Conservation (phyloP, 2,797 vertebrate species). For the Thripadectes ignobilis region DNA sequence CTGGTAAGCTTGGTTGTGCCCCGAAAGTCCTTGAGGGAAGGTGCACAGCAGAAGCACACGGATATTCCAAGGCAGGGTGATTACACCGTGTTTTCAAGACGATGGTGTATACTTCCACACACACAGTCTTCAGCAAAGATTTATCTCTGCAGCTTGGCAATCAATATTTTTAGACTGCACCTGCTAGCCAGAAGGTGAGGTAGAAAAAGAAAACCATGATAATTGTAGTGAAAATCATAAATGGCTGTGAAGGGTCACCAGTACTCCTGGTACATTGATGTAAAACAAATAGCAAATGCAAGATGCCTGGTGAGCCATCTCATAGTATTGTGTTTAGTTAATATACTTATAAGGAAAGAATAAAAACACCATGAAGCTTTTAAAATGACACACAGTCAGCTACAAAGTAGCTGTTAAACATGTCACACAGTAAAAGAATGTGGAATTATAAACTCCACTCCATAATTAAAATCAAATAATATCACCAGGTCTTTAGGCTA, state of each 20-base stretch:
- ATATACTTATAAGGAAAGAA: background rate
- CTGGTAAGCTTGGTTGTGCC: background rate
- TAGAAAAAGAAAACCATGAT: background rate
- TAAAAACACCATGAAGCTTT: background rate
- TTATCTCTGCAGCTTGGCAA: background rate
- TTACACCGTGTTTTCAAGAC: background rate
- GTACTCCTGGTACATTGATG: background rate
- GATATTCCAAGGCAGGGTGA: fast-evolving
- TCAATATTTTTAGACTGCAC: background rate
- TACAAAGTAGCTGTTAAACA: background rate
- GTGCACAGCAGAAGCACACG: too few relatives aligned
- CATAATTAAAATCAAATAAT: constrained; percentile 7
- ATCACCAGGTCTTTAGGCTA: background rate
- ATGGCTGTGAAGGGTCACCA: background rate
- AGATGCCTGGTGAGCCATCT: background rate
- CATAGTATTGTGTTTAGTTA: background rate
- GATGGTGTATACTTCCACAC: background rate
- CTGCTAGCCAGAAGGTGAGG: background rate
- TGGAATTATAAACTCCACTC: background rate
- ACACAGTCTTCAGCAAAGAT: background rate
- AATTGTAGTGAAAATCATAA: background rate
- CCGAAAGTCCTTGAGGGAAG: background rate
- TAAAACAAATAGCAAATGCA: background rate
- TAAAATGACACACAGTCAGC: background rate
- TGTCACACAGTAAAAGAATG: background rate